phyloP scores from a whole-genome alignment of 2,888 invertebrate species.

The Pecten maximus region DNA sequence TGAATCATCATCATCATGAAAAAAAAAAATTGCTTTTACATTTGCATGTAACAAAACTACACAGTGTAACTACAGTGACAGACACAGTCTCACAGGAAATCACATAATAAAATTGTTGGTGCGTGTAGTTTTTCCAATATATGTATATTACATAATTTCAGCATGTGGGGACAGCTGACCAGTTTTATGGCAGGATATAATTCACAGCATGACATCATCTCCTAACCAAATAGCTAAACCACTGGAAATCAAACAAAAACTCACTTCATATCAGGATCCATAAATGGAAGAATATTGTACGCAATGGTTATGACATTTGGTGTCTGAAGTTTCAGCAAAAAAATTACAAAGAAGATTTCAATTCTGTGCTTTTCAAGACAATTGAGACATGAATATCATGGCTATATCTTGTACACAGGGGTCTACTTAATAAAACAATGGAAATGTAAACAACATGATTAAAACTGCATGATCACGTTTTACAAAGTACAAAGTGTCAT shows the following conservation, averaged over 20 bases:
- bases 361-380: background rate
- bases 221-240: background rate
- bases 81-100: background rate
- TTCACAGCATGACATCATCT: background rate
- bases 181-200: background rate
- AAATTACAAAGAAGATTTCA: background rate
- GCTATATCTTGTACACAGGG: background rate
- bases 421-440: background rate
- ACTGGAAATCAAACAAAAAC: background rate
- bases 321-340: background rate
- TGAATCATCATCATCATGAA: too few relatives aligned
- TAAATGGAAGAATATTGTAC: background rate
- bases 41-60: background rate
- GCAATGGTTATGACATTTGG: background rate
- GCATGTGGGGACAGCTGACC: background rate
- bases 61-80: background rate
- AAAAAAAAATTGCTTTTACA: too few relatives aligned
- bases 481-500: background rate
- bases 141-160: background rate
- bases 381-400: background rate
- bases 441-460: background rate
- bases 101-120: background rate
- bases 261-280: background rate
- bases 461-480: background rate
- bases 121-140: background rate